Percentiles rank a stretch among this genome's conserved stretches.
Conservation (phyloP, 2,797 vertebrate genomes). For the Fistularia tabacaria region DNA sequence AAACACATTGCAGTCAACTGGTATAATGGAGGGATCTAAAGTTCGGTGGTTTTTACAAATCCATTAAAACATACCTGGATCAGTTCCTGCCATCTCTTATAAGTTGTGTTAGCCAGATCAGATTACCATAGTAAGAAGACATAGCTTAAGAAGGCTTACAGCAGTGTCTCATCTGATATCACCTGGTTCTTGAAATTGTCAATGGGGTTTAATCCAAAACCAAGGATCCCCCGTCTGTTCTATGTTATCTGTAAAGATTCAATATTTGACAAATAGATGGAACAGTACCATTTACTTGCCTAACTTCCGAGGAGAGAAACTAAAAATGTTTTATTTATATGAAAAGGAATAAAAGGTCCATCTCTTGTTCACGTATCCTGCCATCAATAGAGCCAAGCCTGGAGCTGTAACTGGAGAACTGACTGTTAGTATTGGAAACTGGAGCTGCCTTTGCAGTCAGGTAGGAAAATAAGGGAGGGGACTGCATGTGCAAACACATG, state of each 20-base stretch:
- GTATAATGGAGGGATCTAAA: too few relatives aligned
- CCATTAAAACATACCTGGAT: neutral
- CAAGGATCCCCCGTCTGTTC: neutral
- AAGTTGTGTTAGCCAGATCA: constrained; percentile 7
- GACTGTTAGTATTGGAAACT: constrained; percentile 75
- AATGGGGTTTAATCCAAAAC: constrained; percentile 11
- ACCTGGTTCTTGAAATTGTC: too few relatives aligned
- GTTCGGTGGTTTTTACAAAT: neutral
- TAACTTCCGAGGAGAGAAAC: constrained; percentile 19
- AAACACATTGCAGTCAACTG: neutral
- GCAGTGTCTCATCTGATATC: neutral
- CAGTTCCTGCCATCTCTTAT: neutral
- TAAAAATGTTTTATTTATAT: constrained; percentile 19
- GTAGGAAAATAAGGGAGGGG: constrained; percentile 61
- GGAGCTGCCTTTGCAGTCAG: constrained; percentile 60
- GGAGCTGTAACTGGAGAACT: constrained; percentile 72
- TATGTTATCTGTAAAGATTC: neutral
- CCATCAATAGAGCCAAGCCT: constrained; percentile 47
- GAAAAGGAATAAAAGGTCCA: constrained; percentile 28
- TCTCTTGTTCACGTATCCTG: constrained; percentile 28
- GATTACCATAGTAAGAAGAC: constrained; percentile 17
- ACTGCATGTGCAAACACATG: constrained; percentile 50
- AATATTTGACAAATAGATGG: constrained; percentile 14
- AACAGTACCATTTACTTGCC: constrained; percentile 13
- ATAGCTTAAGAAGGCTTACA: constrained; percentile 6